Evolutionary conservation across 2,797 vertebrate species (phyloP).

Genomic region (Smutsia temminckii): DNA sequence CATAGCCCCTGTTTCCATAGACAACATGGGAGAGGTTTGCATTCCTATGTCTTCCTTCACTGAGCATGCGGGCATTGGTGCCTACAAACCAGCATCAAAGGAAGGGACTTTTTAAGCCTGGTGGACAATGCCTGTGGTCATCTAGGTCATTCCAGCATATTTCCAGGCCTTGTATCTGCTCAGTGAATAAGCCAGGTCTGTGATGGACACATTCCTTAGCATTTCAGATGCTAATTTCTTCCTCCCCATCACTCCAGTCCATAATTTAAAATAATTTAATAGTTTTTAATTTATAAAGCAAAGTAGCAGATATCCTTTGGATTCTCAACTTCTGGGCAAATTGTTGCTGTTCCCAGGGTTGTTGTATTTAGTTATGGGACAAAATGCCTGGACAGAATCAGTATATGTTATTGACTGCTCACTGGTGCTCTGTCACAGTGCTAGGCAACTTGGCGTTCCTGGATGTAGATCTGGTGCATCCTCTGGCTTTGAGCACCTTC

Average conservation of each 20-base stretch:
- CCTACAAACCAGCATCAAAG: not conserved
- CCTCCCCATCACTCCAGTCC: not conserved
- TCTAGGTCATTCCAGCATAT: not conserved
- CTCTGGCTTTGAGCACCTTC: accelerated
- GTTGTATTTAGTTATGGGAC: not conserved
- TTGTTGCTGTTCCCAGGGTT: not conserved
- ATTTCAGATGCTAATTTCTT: not conserved
- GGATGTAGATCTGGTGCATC: not conserved
- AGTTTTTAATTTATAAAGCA: not conserved
- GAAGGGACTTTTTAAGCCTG: not conserved
- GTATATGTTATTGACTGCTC: accelerated
- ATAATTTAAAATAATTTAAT: not conserved
- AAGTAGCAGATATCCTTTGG: not conserved
- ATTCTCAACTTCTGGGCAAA: not conserved
- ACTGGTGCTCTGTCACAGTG: accelerated
- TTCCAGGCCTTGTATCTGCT: not conserved
- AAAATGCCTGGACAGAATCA: not conserved
- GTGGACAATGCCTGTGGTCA: not conserved
- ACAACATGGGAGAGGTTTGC: not conserved
- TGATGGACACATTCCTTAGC: accelerated
- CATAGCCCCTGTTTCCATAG: not conserved
- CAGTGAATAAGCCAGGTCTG: not conserved
- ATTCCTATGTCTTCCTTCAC: not conserved
- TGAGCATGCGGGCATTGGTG: not conserved
- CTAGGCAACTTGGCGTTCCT: not conserved